Evolutionary conservation across 2,888 invertebrate species (phyloP), one percentile per base, ranked within the genome.

Genomic region (Napeogenes sylphis): DNA sequence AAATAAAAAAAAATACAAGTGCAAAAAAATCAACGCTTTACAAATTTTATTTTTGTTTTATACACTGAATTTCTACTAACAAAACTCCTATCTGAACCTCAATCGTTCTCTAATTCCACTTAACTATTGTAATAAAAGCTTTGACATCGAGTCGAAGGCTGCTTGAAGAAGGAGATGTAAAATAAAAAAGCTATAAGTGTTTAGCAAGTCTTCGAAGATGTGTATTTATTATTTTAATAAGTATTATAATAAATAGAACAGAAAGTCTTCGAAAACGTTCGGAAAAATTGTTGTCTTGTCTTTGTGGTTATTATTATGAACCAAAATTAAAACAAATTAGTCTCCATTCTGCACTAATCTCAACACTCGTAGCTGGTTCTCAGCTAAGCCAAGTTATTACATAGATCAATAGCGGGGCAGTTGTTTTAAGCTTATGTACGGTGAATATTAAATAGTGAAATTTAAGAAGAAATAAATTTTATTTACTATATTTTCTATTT

Each of bases 301-400:
- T 1, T 21, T 21, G 21, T 21, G 21, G 21, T 21, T 21, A 21
- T 21, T 21, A 21, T 21, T 21, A 21, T 21, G 21, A 21, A 21
- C 21, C 21, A 21, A 21, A 21, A 21, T 21, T 21, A 21, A 21
- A 21, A 21, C 21, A 21, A 10, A 30, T 3, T 30, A 30, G 10
- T 51, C 51, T 21, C 30, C 13, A 58, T 6, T 58, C 8, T 47
- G 13, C 51, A 3, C n/a, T n/a, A 46, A 58, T 45, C 32, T 35
- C 13, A 12, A 46, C 46, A 35, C 58, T 45, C 35, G 59, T 53
- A 46, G 14, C 51, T 62, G 47, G 61, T 61, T 51, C 59, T 58
- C 21, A 45, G 63, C 62, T 63, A 56, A 57, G 61, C 56, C 58
- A 65, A 68, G 69, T 70, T 65, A 70, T 70, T 68, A 70, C 65